A percentile compares a stretch with the other conserved stretches of the same genome.
Evolutionary conservation across 30 jellyfish, hydroid and myxozoan species (phyloP).

Genomic region (Cassiopea andromeda): DNA sequence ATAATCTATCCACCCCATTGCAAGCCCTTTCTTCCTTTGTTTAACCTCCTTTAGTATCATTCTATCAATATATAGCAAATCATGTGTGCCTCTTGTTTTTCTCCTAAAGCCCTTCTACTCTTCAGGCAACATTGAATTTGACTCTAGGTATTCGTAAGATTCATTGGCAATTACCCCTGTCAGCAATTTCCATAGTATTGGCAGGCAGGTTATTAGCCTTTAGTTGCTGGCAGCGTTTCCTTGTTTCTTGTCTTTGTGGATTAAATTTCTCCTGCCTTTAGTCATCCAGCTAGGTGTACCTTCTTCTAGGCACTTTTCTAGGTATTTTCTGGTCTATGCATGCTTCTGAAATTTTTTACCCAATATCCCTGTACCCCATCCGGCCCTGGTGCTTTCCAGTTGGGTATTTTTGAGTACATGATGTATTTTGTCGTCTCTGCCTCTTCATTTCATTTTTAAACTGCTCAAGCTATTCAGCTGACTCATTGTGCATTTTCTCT

Average conservation of each 20-base stretch:
- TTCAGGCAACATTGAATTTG: slow-evolving; percentile 1
- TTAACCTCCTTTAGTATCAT: slow-evolving; percentile 28
- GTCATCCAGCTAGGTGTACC: slow-evolving; percentile 38
- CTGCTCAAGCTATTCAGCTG: slow-evolving; percentile 2
- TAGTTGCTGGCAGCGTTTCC: slow-evolving; percentile 20
- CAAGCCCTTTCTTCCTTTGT: slow-evolving; percentile 6
- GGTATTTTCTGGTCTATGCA: slow-evolving; percentile 6
- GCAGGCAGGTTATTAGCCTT: slow-evolving; percentile 53
- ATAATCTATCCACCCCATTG: slow-evolving; percentile 33
- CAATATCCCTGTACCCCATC: slow-evolving; percentile 25
- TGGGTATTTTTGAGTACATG: slow-evolving; percentile 14
- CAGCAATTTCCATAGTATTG: slow-evolving; percentile 8
- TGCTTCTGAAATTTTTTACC: neutral
- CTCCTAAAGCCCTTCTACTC: slow-evolving; percentile 26
- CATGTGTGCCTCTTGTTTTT: slow-evolving; percentile 15
- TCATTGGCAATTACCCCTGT: slow-evolving; percentile 24
- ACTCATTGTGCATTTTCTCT: neutral
- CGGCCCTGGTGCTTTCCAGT: slow-evolving; percentile 39
- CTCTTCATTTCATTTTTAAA: slow-evolving; percentile 3
- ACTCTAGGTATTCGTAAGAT: neutral
- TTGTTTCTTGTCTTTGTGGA: slow-evolving; percentile 26
- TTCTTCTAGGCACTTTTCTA: slow-evolving; percentile 22
- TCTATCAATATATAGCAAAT: slow-evolving; percentile 21
- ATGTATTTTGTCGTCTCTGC: slow-evolving; percentile 1
- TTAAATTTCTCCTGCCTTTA: slow-evolving; percentile 1